These are phyloP conservation scores for Macaca nemestrina DNA, from an alignment of 2,113 vertebrate genomes.

Conservation along the genomic window DNA sequence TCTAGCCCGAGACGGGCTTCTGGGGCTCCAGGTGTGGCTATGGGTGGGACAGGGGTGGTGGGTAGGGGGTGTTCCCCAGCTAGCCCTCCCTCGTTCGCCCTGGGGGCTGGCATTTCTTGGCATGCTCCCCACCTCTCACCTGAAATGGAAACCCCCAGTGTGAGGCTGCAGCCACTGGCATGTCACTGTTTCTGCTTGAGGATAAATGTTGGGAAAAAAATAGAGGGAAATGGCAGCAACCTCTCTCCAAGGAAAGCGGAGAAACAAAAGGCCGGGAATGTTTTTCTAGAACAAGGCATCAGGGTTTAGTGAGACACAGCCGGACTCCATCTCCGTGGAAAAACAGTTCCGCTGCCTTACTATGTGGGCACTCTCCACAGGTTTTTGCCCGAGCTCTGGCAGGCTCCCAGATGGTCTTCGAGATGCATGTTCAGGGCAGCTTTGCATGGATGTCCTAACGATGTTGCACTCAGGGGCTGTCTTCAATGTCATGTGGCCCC, in stretches of 20 bases:
- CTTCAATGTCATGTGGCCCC: rapidly evolving
- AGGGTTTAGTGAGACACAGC: background rate
- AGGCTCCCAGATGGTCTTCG: background rate
- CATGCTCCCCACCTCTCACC: too few species aligned
- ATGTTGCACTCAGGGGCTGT: rapidly evolving
- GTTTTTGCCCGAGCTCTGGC: background rate
- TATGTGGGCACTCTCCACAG: background rate
- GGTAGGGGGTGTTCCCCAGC: background rate
- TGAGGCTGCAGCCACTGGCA: background rate
- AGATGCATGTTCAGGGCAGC: background rate
- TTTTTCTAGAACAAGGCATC: background rate
- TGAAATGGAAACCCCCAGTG: background rate
- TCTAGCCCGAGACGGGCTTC: rapidly evolving
- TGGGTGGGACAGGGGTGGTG: too few species aligned
- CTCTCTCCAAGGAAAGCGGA: background rate
- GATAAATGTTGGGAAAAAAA: background rate
- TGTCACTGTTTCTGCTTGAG: background rate
- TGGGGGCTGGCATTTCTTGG: background rate
- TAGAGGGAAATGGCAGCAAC: background rate
- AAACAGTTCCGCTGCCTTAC: background rate
- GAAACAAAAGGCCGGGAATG: background rate
- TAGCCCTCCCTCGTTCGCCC: background rate
- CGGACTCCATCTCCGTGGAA: background rate
- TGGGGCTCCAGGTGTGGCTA: background rate
- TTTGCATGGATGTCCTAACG: too few species aligned